These are phyloP conservation scores for Riptortus pedestris DNA, from an alignment of 1,140 invertebrate genomes.

Conservation along the genomic window DNA sequence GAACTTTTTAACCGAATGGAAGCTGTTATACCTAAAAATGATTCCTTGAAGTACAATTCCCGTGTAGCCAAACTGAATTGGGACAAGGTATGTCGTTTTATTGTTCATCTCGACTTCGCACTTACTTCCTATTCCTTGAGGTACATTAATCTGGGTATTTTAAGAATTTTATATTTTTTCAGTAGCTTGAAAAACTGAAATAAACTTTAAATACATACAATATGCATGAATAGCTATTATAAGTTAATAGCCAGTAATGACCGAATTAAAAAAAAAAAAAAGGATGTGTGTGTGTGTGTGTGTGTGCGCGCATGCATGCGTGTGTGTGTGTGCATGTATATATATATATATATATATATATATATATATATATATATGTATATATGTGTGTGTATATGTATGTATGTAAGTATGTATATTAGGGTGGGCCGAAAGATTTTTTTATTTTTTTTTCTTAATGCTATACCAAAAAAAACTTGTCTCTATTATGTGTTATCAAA, in stretches of 20 bases:
- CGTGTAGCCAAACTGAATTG: conserved; percentile 21
- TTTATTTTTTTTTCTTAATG: too few relatives aligned
- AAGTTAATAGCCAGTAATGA: neutral
- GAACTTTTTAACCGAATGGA: conserved; percentile 6
- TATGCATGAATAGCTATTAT: neutral
- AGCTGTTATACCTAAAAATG: conserved; percentile 18
- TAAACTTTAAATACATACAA: neutral
- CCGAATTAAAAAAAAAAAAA: too few relatives aligned
- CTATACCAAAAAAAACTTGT: too few relatives aligned
- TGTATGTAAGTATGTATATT: too few relatives aligned
- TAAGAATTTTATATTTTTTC: neutral
- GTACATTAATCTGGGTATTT: neutral
- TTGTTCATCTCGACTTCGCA: neutral
- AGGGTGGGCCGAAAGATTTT: too few relatives aligned
- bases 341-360: too few relatives aligned
- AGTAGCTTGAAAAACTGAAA: neutral
- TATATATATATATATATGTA: too few relatives aligned
- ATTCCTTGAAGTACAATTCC: conserved; percentile 15
- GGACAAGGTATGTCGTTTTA: conserved; percentile 20
- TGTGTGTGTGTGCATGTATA: too few relatives aligned
- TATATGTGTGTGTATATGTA: too few relatives aligned
- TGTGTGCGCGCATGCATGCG: too few relatives aligned
- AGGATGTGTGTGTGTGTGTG: too few relatives aligned
- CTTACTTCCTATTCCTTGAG: neutral
- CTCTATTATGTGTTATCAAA: too few relatives aligned